Evolutionary conservation across 1,140 invertebrate genomes (phyloP).

Genomic region (roundworm (Caenorhabditis elegans)): WBcel235 BX284603.4:6797001-6797500

Average conservation of each 20-base stretch:
- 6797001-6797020: neutral
- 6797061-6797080: too few relatives aligned
- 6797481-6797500: neutral
- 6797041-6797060: too few relatives aligned
- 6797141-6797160: too few relatives aligned
- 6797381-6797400: neutral
- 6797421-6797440: neutral
- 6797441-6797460: neutral
- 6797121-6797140: too few relatives aligned
- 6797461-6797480: neutral
- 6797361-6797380: neutral
- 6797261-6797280: neutral
- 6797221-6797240: slow-evolving; percentile 1
- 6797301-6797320: neutral
- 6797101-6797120: too few relatives aligned
- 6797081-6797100: too few relatives aligned
- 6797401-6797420: neutral
- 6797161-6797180: neutral
- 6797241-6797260: neutral
- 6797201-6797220: neutral
- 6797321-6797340: neutral
- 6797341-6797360: neutral
- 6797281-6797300: neutral
- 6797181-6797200: neutral
- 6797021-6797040: too few relatives aligned